Base-by-base conservation (phyloP, 1,140 invertebrate species). In the Acromyrmex heyeri region DNA sequence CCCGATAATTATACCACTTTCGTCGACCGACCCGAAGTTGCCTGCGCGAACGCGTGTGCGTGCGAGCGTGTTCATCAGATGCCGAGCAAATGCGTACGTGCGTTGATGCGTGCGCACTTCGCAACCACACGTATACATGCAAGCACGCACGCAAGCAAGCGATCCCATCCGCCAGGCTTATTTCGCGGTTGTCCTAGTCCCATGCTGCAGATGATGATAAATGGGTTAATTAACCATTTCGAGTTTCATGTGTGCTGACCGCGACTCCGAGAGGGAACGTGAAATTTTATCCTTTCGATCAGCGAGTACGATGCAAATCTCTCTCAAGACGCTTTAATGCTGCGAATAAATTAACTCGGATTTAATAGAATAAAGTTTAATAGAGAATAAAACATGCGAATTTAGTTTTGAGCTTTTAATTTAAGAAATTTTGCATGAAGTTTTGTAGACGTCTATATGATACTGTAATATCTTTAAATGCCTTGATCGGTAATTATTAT, bases 211-310 rank as follows among this genome's bases (percentile, higher is more conserved):
- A 83, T 86, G 77, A 90, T 87, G 89, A 91, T 86, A 86, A 89
- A 91, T 90, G 65, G 85, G 67, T 89, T 91, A 91, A 91, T 91
- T 91, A 91, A 91, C 76, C 90, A 85, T 91, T 89, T 87, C 87
- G 27, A 79, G 64, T 88, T 76, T 72, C 59, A 65, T 62, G 21
- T 50, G 21, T 16, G 38, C 57, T 62, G 62, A 18, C n/a, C 65
- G 59, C 34, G 53, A 57, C 34, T 87, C 59, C 64, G 27, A 59
- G 24, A 86, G 34, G 38, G 30, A 89, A 73, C 55, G 87, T 73
- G 57, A 65, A 89, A 87, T 89, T 65, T 86, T 1, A 24, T 30
- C 16, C 10, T 57, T 57, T 44, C 24, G 62, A 21, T 4, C 38
- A 50, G 0, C 38, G 57, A 34, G 18, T 21, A 18, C 48, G 55